Percentiles rank a stretch among this genome's conserved stretches.
Conservation (phyloP, 2,888 invertebrate species). For the Bibio marci region DNA sequence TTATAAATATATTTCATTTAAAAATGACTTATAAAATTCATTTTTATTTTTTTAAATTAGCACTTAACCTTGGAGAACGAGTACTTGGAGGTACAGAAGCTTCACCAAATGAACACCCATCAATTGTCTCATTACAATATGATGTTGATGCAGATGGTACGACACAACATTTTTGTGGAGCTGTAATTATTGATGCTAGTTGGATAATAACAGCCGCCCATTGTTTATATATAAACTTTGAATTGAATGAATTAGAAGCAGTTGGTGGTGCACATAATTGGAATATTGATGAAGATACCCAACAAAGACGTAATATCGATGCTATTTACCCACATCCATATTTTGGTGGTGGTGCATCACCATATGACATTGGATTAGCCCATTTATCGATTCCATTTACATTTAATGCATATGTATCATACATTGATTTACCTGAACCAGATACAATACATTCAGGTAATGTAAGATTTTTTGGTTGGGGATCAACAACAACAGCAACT, state of each 20-base stretch:
- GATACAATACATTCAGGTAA: slow-evolving; percentile 3
- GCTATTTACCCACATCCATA: neutral
- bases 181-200: slow-evolving; percentile 9
- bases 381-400: slow-evolving; percentile 7
- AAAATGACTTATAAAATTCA: no score
- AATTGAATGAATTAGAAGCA: slow-evolving; percentile 1
- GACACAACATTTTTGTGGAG: slow-evolving; percentile 7
- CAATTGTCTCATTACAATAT: slow-evolving; percentile 5
- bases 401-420: slow-evolving; percentile 11
- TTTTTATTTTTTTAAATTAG: no score
- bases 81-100: slow-evolving; percentile 9
- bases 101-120: slow-evolving; percentile 7
- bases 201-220: slow-evolving; percentile 11
- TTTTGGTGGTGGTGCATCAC: slow-evolving; percentile 6
- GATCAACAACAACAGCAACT: slow-evolving; percentile 21
- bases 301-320: neutral
- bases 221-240: slow-evolving; percentile 5
- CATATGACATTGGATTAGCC: slow-evolving; percentile 9
- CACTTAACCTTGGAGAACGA: slow-evolving; percentile 1
- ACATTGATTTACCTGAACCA: slow-evolving; percentile 5
- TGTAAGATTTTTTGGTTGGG: slow-evolving; percentile 10
- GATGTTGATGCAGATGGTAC: neutral
- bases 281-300: neutral
- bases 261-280: slow-evolving; percentile 6
- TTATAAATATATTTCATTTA: no score